Conservation (phyloP, 2,888 invertebrate genomes). For the Azorinus chamasolen region DNA sequence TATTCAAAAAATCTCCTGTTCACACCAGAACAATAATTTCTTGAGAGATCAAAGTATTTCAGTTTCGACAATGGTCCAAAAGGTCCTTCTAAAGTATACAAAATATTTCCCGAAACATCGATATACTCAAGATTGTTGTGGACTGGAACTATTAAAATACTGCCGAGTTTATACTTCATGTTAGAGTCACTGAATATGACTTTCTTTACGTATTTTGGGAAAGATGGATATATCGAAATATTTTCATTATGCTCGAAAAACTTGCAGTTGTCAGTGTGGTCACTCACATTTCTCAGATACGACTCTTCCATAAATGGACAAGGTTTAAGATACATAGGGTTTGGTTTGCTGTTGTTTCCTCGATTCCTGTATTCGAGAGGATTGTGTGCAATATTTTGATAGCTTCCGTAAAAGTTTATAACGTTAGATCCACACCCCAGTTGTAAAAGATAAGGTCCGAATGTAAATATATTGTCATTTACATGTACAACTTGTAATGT, state of each 20-base stretch:
- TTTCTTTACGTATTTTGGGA: slow-evolving; percentile 12
- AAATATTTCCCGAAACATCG: slow-evolving; percentile 34
- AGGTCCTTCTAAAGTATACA: slow-evolving; percentile 16
- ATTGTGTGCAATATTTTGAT: slow-evolving; percentile 11
- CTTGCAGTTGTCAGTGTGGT: neutral
- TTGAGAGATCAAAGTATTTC: slow-evolving; percentile 31
- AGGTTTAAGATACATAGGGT: neutral
- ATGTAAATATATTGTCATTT: slow-evolving; percentile 42
- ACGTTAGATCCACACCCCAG: slow-evolving; percentile 18
- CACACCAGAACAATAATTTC: slow-evolving; percentile 22
- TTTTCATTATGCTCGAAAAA: slow-evolving; percentile 3
- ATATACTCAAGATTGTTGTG: slow-evolving; percentile 12
- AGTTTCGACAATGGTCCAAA: slow-evolving; percentile 21
- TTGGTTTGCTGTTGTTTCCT: neutral
- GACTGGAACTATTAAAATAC: neutral
- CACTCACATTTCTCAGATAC: slow-evolving; percentile 14
- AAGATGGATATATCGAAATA: neutral
- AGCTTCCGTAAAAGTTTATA: neutral
- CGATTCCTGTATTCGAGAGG: slow-evolving; percentile 10
- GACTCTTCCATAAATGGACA: slow-evolving; percentile 28
- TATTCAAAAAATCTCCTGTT: slow-evolving; percentile 5
- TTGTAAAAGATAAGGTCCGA: slow-evolving; percentile 42
- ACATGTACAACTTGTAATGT: slow-evolving; percentile 17
- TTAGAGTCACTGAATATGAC: slow-evolving; percentile 5
- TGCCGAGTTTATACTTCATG: slow-evolving; percentile 17